A percentile compares a stretch with the other conserved stretches of the same genome.
These are phyloP conservation scores for Chirona hameri DNA, from an alignment of 2,888 invertebrate genomes.

Conservation along the genomic window DNA sequence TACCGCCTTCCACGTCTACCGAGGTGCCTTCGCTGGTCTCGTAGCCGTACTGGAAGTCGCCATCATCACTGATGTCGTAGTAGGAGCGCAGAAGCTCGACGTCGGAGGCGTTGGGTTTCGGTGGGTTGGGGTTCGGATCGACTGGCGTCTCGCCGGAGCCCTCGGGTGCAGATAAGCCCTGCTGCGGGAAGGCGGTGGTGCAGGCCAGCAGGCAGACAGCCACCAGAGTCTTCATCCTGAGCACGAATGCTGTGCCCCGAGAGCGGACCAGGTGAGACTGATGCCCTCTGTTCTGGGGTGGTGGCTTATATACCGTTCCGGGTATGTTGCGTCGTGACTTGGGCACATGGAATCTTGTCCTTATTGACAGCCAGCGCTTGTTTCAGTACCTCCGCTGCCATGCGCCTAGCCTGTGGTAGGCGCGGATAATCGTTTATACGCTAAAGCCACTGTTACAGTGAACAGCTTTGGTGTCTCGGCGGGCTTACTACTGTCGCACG, in stretches of 20 bases:
- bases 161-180: background rate
- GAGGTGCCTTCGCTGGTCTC: constrained; percentile 5
- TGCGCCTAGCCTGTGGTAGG: too few species aligned
- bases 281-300: background rate
- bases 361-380: too few species aligned
- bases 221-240: background rate
- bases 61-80: background rate
- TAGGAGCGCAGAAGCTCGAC: background rate
- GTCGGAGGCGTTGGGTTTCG: background rate
- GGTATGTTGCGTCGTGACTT: too few species aligned
- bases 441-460: too few species aligned
- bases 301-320: background rate
- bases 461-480: too few species aligned
- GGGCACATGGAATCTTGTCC: too few species aligned
- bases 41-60: constrained; percentile 13
- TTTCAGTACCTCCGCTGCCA: too few species aligned
- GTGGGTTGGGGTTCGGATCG: background rate
- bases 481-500: too few species aligned
- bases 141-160: background rate
- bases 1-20: background rate
- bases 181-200: background rate
- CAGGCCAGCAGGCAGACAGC: background rate
- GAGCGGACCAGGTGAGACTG: background rate
- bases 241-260: background rate
- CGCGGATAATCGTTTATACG: too few species aligned